Evolutionary conservation across 2,888 invertebrate genomes (phyloP).

Genomic region (Cryptophagus acutangulus): DNA sequence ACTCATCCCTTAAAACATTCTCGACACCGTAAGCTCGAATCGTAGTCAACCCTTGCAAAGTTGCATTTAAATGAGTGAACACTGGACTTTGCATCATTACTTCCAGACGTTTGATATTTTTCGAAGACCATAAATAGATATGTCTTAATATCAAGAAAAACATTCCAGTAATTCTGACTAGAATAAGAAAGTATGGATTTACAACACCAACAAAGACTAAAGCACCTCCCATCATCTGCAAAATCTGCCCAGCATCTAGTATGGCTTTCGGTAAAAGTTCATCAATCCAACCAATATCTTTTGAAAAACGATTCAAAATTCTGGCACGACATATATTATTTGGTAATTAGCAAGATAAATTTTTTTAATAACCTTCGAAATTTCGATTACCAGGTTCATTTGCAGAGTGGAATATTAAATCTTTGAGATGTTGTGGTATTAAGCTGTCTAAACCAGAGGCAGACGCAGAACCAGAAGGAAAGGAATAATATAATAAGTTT

Average conservation of each 20-base stretch:
- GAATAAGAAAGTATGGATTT: conserved; percentile 50
- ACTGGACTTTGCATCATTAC: conserved; percentile 75
- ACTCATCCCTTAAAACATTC: conserved; percentile 54
- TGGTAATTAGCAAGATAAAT: too few relatives aligned
- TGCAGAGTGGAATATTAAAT: too few relatives aligned
- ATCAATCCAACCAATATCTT: conserved; percentile 76
- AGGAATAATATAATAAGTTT: too few relatives aligned
- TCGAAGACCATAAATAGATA: conserved; percentile 63
- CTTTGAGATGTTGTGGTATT: too few relatives aligned
- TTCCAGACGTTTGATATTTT: conserved; percentile 65
- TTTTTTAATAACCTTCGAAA: too few relatives aligned
- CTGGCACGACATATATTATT: too few relatives aligned
- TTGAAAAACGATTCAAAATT: conserved; percentile 76
- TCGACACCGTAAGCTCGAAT: conserved; percentile 73
- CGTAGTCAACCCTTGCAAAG: conserved; percentile 73
- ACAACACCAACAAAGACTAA: conserved; percentile 54
- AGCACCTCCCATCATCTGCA: conserved; percentile 50
- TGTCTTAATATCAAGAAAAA: conserved; percentile 60
- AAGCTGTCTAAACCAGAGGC: too few relatives aligned
- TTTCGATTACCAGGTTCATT: too few relatives aligned
- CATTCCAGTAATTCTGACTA: conserved; percentile 52
- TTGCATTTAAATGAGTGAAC: conserved; percentile 75
- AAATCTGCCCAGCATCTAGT: conserved; percentile 59
- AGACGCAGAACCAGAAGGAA: too few relatives aligned
- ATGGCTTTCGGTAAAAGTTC: conserved; percentile 65